Conservation (phyloP, 2,113 vertebrate genomes). For the Actinemys pallida region DNA sequence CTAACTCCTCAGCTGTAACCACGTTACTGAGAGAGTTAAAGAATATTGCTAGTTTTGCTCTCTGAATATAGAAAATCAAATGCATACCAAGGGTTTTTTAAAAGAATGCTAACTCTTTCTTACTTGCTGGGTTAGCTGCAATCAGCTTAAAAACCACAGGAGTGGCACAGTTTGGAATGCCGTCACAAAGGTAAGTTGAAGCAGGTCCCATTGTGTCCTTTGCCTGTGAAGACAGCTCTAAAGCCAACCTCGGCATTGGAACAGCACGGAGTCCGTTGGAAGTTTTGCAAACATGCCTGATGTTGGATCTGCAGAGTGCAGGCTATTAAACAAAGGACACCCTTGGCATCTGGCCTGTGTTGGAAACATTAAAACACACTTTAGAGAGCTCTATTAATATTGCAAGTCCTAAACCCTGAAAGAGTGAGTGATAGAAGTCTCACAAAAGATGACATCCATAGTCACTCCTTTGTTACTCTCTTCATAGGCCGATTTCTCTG, state of each 20-base stretch:
- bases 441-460: rapidly evolving
- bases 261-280: neutral
- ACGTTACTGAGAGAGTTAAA: neutral
- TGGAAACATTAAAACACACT: neutral
- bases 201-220: neutral
- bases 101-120: neutral
- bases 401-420: neutral
- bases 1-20: neutral
- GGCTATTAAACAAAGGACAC: neutral
- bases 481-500: neutral
- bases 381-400: neutral
- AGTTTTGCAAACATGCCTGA: neutral
- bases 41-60: neutral
- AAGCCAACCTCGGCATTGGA: neutral
- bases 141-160: neutral
- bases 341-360: neutral
- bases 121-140: neutral
- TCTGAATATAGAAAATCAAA: neutral
- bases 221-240: neutral
- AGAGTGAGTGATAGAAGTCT: neutral
- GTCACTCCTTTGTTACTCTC: neutral
- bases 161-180: neutral
- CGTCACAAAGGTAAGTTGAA: neutral
- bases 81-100: neutral
- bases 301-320: neutral